phyloP scores from a whole-genome alignment of 2,797 vertebrate species.

The Trichosurus vulpecula region DNA sequence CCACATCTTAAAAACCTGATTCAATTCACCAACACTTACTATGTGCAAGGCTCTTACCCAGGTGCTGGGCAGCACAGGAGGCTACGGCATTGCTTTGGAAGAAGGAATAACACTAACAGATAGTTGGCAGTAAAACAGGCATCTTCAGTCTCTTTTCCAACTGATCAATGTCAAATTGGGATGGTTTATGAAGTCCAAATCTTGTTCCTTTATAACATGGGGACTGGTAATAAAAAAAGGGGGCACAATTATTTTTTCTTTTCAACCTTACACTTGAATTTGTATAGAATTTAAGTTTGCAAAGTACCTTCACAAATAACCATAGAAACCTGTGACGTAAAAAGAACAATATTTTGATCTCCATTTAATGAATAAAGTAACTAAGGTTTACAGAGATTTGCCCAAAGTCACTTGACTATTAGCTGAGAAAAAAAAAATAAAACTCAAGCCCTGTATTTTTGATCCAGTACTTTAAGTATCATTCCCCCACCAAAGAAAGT shows the following conservation, averaged over 20 bases:
- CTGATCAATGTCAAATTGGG: neutral
- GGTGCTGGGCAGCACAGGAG: neutral
- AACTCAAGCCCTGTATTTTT: neutral
- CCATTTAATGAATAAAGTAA: neutral
- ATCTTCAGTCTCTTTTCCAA: neutral
- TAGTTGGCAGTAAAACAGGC: neutral
- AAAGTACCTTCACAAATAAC: neutral
- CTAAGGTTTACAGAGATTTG: neutral
- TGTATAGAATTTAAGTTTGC: neutral
- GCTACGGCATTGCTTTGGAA: neutral
- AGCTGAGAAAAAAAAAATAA: neutral
- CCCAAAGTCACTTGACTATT: neutral
- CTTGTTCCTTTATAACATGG: neutral
- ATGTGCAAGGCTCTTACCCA: neutral
- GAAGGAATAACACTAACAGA: neutral
- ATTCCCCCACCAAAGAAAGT: constrained; percentile 48
- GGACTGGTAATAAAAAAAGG: neutral
- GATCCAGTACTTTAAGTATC: neutral
- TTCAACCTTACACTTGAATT: neutral
- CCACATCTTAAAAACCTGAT: neutral
- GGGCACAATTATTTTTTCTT: neutral
- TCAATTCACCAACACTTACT: neutral
- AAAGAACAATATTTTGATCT: neutral
- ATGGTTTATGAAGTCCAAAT: neutral
- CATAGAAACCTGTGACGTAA: neutral